These are phyloP conservation scores for Phasia obesa DNA, from an alignment of 2,888 invertebrate genomes.

Conservation along the genomic window DNA sequence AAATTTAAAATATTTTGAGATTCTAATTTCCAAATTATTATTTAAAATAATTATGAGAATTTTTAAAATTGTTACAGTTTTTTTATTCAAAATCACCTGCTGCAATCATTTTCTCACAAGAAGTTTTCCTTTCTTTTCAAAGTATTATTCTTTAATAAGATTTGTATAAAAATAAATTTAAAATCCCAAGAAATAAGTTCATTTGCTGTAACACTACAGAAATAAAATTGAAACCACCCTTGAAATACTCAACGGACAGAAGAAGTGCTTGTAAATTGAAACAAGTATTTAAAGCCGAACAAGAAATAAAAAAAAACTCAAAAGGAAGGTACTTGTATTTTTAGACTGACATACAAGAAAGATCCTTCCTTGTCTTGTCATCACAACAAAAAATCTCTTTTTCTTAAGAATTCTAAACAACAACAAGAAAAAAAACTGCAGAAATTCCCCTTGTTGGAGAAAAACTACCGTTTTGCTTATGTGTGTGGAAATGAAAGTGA, in stretches of 20 bases:
- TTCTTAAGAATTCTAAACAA: constrained; percentile 9
- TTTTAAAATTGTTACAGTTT: too few species aligned
- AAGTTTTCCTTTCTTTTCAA: too few species aligned
- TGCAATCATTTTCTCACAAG: not conserved
- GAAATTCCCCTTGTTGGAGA: constrained; percentile 9
- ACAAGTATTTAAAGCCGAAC: not conserved
- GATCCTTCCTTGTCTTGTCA: constrained; percentile 17
- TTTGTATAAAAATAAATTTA: not conserved
- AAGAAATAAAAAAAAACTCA: constrained; percentile 3
- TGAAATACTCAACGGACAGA: constrained; percentile 22
- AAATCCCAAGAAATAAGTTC: constrained; percentile 3
- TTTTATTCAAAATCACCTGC: not conserved
- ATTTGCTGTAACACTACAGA: not conserved
- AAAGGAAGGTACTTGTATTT: constrained; percentile 7
- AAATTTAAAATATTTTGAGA: too few species aligned
- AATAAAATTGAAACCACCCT: constrained; percentile 17
- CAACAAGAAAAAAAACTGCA: not conserved
- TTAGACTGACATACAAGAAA: constrained; percentile 5
- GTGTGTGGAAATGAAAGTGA: constrained; percentile 46
- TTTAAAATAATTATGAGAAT: too few species aligned
- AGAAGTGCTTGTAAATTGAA: not conserved
- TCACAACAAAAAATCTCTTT: constrained; percentile 5
- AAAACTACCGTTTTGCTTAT: constrained; percentile 27
- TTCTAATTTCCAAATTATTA: too few species aligned
- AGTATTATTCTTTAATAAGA: not conserved